Percentiles rank a stretch among this genome's conserved stretches.
Evolutionary conservation across 2,888 invertebrate genomes (phyloP).

Genomic region (Netelia virgata): DNA sequence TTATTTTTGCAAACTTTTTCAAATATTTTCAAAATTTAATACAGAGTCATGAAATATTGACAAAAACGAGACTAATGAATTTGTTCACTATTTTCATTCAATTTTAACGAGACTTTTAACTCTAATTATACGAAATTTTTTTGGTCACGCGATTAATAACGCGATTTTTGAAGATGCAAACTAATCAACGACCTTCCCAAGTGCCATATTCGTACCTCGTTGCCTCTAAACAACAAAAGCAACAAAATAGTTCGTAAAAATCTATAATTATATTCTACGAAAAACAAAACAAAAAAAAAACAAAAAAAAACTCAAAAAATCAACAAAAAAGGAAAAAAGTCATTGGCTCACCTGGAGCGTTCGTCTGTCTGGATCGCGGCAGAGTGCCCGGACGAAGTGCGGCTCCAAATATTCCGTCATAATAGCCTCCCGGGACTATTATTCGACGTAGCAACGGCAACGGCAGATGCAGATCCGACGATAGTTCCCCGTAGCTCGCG

Average conservation of each 20-base stretch:
- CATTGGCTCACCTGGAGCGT: slow-evolving; percentile 85
- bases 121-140: no score
- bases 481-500: slow-evolving; percentile 46
- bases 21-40: no score
- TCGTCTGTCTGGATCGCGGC: slow-evolving; percentile 86
- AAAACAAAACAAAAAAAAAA: background rate
- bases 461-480: slow-evolving; percentile 57
- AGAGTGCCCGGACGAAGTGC: slow-evolving; percentile 86
- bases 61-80: no score
- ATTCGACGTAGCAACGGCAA: slow-evolving; percentile 60
- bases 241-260: background rate
- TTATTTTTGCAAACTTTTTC: no score
- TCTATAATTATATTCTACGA: background rate
- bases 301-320: slow-evolving; percentile 22
- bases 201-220: background rate
- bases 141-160: no score
- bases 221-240: background rate
- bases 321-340: slow-evolving; percentile 25
- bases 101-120: no score
- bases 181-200: slow-evolving; percentile 13
- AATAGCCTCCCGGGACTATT: slow-evolving; percentile 74
- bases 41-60: no score
- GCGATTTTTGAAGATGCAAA: slow-evolving; percentile 24
- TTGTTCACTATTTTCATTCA: no score
- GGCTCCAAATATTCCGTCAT: slow-evolving; percentile 86